Percentiles rank a stretch among this genome's conserved stretches.
These are phyloP conservation scores for Nibea coibor DNA, from an alignment of 2,113 vertebrate species.

Conservation along the genomic window DNA sequence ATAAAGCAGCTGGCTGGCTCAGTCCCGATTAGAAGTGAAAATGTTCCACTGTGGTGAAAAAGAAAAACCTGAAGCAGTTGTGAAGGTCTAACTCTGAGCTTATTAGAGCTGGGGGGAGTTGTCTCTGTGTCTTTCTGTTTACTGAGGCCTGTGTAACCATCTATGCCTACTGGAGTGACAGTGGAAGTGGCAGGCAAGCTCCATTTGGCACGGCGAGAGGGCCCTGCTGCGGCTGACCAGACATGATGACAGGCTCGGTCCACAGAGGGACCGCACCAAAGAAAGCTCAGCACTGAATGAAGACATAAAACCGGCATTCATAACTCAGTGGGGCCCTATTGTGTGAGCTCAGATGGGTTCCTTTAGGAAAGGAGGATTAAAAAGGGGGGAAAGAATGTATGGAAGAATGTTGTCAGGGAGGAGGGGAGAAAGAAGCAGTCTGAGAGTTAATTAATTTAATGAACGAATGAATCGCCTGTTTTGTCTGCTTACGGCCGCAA, in stretches of 20 bases:
- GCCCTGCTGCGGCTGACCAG: conserved; percentile 32
- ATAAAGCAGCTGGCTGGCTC: conserved; percentile 20
- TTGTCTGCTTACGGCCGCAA: conserved; percentile 78
- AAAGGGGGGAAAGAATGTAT: neutral
- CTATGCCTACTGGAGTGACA: conserved; percentile 12
- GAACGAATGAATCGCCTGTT: conserved; percentile 77
- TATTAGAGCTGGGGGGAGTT: neutral
- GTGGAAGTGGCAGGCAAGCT: conserved; percentile 26
- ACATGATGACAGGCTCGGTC: conserved; percentile 39
- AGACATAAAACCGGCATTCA: conserved; percentile 55
- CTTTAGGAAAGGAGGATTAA: conserved; percentile 36
- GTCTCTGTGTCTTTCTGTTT: conserved; percentile 1
- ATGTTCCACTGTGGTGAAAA: neutral
- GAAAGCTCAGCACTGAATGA: conserved; percentile 25
- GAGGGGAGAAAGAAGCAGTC: conserved; percentile 18
- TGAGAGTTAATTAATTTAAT: conserved; percentile 50
- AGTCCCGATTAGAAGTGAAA: neutral
- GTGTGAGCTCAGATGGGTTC: conserved; percentile 17
- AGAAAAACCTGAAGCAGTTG: neutral
- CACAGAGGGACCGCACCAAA: conserved; percentile 12
- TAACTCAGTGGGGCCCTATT: conserved; percentile 38
- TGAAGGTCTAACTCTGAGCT: conserved; percentile 1
- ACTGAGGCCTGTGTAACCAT: neutral
- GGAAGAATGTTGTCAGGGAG: conserved; percentile 20
- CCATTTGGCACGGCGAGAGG: conserved; percentile 30